These are phyloP conservation scores for Coenonympha glycerion DNA, from an alignment of 2,888 invertebrate species.

Conservation along the genomic window DNA sequence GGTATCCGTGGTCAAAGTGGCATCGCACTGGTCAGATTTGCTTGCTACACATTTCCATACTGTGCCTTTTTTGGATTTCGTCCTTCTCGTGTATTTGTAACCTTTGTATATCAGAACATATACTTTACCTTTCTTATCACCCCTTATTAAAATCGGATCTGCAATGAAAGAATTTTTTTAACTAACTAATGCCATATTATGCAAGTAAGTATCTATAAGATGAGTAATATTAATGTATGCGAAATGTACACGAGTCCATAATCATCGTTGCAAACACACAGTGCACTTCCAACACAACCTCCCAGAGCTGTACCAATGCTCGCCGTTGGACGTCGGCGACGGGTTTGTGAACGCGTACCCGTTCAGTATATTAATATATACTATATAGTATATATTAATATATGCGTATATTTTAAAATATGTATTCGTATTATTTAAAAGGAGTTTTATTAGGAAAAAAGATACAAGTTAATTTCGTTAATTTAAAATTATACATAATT, in stretches of 20 bases:
- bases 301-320: constrained; percentile 67
- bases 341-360: constrained; percentile 65
- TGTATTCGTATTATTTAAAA: too few species aligned
- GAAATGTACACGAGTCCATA: constrained; percentile 65
- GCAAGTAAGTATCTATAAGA: too few species aligned
- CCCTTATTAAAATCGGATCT: constrained; percentile 4
- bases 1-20: constrained; percentile 52
- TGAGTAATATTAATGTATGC: too few species aligned
- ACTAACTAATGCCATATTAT: background rate
- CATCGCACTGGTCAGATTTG: constrained; percentile 53
- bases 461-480: too few species aligned
- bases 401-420: background rate
- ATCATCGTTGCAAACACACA: constrained; percentile 66
- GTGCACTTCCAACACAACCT: constrained; percentile 53
- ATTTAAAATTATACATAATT: too few species aligned
- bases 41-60: constrained; percentile 61
- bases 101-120: constrained; percentile 50
- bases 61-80: constrained; percentile 60
- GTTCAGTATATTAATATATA: too few species aligned
- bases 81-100: constrained; percentile 46
- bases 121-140: constrained; percentile 29
- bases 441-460: too few species aligned
- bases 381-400: too few species aligned
- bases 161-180: background rate
- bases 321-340: constrained; percentile 60